phyloP scores from a whole-genome alignment of 2,888 invertebrate genomes.

The Melipona bicolor region DNA sequence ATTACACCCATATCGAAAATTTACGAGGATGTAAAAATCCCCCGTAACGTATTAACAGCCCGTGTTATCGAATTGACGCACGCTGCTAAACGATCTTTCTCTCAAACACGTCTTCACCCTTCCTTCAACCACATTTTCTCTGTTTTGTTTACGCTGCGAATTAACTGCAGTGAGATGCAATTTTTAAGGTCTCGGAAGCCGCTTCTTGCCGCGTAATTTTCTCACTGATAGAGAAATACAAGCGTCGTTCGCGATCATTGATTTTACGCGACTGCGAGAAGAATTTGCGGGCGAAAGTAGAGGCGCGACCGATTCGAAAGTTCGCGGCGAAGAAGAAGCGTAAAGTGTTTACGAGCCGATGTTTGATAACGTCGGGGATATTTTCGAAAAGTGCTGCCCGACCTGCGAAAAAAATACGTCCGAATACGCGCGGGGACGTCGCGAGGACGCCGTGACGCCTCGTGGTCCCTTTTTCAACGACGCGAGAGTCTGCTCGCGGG shows the following conservation, averaged over 20 bases:
- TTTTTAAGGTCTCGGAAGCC: too few species aligned
- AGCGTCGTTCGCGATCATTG: too few species aligned
- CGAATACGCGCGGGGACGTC: neutral
- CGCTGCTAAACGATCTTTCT: conserved; percentile 1
- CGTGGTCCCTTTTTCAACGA: conserved; percentile 55
- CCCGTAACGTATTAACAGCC: conserved; percentile 40
- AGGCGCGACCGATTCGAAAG: conserved; percentile 47
- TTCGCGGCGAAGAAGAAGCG: conserved; percentile 32
- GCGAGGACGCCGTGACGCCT: conserved; percentile 26
- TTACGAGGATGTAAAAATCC: conserved; percentile 50
- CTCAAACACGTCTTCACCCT: neutral
- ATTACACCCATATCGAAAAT: conserved; percentile 38
- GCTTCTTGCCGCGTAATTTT: neutral
- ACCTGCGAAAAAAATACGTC: neutral
- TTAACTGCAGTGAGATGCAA: too few species aligned
- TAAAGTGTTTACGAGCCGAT: conserved; percentile 52
- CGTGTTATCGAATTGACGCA: conserved; percentile 42
- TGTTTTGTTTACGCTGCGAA: neutral
- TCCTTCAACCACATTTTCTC: too few species aligned
- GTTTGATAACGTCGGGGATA: conserved; percentile 49
- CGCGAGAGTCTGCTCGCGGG: conserved; percentile 34
- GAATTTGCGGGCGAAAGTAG: conserved; percentile 35
- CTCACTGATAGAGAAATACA: too few species aligned
- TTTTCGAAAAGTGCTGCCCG: conserved; percentile 16
- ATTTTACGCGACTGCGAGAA: neutral